Base-by-base conservation (phyloP, 2,888 invertebrate species). In the Aspidiotus rigidus region DNA sequence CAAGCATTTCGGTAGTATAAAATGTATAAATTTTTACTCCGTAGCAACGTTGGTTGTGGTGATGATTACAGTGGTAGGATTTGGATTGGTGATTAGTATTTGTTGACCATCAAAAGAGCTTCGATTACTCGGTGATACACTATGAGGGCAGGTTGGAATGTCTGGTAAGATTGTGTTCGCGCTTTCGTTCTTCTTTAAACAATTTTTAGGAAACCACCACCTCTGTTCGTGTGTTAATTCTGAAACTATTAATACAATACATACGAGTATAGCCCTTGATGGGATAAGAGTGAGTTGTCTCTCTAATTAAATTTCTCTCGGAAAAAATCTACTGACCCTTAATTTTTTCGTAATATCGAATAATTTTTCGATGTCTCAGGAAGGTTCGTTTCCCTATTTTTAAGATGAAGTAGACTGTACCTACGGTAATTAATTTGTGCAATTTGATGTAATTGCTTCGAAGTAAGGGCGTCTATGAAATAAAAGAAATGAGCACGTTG, bases 61-160 rank as follows among this genome's bases (percentile, higher is more conserved):
- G 6, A 67, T 67, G 15, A 60, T 59, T 7, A 67, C 57, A n/a
- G 69, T 69, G 15, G 62, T 62, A 15, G 55, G 63, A 39, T 62
- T 62, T 7, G 54, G 39, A 56, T 41, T 67, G 15, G 39, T 67
- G 28, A 67, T 69, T 11, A 55, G 62, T 28, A 69, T 41, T 16
- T 63, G 69, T 16, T 69, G 69, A 10, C 56, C 63, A 41, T 69
- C 69, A 61, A 69, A 69, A 1, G 69, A 69, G 28, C 69, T 62
- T 11, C 69, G 62, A 49, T 63, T 69, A 28, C 69, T 69, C 9
- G 55, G 60, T n/a, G 67, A 62, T 62, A 69, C 63, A 49, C 69
- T 69, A 13, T 69, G 69, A 3, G 69, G 69, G 49, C 69, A 69
- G 7, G 57, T 53, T 7, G 69, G 69, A n/a, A 69, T 69, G 16